Evolutionary conservation across 2,888 invertebrate genomes (phyloP), one percentile per base, ranked within the genome.

Genomic region (Campoletis raptor): DNA sequence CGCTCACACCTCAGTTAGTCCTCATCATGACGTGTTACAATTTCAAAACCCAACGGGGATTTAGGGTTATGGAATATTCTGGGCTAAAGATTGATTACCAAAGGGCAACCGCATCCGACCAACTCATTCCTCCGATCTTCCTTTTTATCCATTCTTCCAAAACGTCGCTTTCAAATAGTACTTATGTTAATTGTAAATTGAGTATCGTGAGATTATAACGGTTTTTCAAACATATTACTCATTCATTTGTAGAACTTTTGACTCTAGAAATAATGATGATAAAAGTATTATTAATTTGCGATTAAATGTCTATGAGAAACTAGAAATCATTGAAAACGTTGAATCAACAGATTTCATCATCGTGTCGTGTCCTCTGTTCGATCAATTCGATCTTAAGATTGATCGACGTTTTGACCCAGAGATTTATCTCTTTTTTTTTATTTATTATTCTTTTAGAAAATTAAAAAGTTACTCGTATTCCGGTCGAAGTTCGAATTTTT

Each of bases 11-110:
- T 12, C 24, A 45, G 5, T 15, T 30, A 73, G 77, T 81, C 40
- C 52, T 64, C 77, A 30, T 57, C 81, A 72, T 81, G 72, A 85
- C 73, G 85, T 67, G 81, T 73, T 78, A 73, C 81, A 73, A 81
- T 78, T 82, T 73, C 61, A 77, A 78, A 77, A 48, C 8, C 79
- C 40, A 40, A 54, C 70, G 45, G 21, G 36, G 15, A 80, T 61
- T 74, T 57, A 61, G 52, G 40, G 40, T 57, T 24, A 18, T 57
- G 21, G 52, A 72, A 37, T 72, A 52, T 37, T 30, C 30, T 30
- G 61, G 36, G 36, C 72, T 37, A 10, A 54, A 36, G 72, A 54
- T 54, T 10, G 36, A 57, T 74, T 69, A 37, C 45, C 67, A 48
- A 52, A 72, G 52, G 72, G 72, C 72, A 72, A 45, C 21, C 69